Evolutionary conservation across 2,888 invertebrate species (phyloP), one percentile per base, ranked within the genome.

Genomic region (Drosophila antonietae): DNA sequence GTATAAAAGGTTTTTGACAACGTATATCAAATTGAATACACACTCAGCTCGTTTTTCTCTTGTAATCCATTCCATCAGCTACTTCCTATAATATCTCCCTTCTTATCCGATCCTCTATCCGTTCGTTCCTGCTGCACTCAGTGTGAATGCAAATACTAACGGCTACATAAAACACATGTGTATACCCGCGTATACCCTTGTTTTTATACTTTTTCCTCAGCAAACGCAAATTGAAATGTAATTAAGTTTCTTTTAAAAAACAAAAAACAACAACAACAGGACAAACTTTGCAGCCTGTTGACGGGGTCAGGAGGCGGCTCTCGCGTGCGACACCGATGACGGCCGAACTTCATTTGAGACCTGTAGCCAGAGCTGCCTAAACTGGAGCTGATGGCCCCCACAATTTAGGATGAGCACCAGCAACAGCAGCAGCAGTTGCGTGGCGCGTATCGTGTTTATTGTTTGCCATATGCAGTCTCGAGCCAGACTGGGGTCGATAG

Each of bases 171-270:
- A 31, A 12, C 33, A 52, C 2, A 7, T 14, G 14, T 53, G 37
- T 6, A 53, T 53, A 53, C 23, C 55, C 55, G 55, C 0, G 1
- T 28, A 31, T 55, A 41, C 18, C 28, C 55, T 43, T 3, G 7
- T 12, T 47, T 31, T 35, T 69, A 44, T 69, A 58, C 12, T 46
- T 15, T 33, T 68, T 47, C 4, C 39, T 51, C 60, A 46, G 8
- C 46, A 43, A 68, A 63, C 69, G 64, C 72, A 89, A 85, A 86
- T 86, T 86, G 86, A 86, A 88, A 89, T 87, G 86, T 81, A 86
- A 86, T 89, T 86, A 86, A 86, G 88, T 86, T 89, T 78, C 67
- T 61, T 64, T 66, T 41, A 47, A 58, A 35, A 51, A 63, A 55
- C 60, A 57, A 57, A 55, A 23, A 51, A 18, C 28, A 28, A 28